Base-by-base conservation (phyloP, 2,797 vertebrate species). In the Typhlichthys subterraneus region DNA sequence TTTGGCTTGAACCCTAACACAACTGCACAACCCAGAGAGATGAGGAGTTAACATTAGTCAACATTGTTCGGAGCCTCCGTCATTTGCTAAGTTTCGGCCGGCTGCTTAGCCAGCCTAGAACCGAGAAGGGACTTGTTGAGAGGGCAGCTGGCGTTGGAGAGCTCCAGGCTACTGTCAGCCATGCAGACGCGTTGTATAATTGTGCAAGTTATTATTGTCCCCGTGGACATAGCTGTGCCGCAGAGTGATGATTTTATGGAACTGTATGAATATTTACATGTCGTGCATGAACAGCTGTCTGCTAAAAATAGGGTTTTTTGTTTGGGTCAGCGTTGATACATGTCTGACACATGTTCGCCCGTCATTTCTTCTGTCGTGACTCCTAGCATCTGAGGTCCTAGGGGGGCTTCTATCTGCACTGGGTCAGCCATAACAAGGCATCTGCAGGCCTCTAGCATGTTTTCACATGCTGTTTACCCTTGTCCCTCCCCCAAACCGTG, bases 291-390 rank as follows among this genome's bases (percentile, higher is more conserved):
- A 4, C 85, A 86, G 83, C 69, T 85, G 85, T 62, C 69, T 48
- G 70, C 80, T 79, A 82, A 82, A 83, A 59, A 80, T 83, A 85
- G 77, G 38, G 0, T 52, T 64, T 33, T 65, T 82, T 89, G 84
- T 86, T 75, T 66, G 42, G 69, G 59, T 55, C 56, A 59, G 57
- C 63, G 49, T 12, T 53, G 78, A 79, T 73, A 70, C 64, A 12
- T 76, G 74, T 56, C 33, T 62, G 50, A 65, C 65, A 72, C 66
- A 57, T 23, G 60, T 65, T 71, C 12, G 70, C 45, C 72, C 19
- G 68, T 57, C 57, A 72, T 70, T 68, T 63, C 62, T 70, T 71
- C 59, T 59, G 57, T 59, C 50, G 4, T 1, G 55, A 58, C 57
- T 50, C 33, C 33, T 33, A 33, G 53, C 23, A 46, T 69, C 67